phyloP scores from a whole-genome alignment of 2,113 vertebrate genomes.

The Nanorana parkeri region DNA sequence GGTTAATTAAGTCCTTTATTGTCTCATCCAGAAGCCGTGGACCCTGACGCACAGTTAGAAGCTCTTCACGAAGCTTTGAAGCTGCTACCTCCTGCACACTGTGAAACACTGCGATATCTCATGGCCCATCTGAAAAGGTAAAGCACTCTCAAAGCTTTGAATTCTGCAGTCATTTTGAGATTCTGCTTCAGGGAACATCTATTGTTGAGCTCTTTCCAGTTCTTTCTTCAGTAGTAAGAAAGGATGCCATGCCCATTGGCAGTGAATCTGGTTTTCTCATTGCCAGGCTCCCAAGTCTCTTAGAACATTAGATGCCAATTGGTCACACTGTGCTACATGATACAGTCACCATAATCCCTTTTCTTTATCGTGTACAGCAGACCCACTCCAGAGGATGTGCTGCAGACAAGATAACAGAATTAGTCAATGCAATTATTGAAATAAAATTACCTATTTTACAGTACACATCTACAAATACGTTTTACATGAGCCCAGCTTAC shows the following conservation, averaged over 20 bases:
- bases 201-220: not conserved
- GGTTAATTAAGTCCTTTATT: not conserved
- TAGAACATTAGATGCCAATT: conserved; percentile 20
- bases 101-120: conserved; percentile 94
- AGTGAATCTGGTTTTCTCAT: conserved; percentile 10
- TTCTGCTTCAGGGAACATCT: not conserved
- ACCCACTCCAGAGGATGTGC: conserved; percentile 18
- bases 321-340: conserved; percentile 28
- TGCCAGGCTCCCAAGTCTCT: conserved; percentile 34
- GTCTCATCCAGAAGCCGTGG: conserved; percentile 80
- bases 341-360: conserved; percentile 26
- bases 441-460: not conserved
- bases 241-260: conserved; percentile 34
- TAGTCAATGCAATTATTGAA: not conserved
- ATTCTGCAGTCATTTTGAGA: not conserved
- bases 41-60: conserved; percentile 91
- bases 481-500: not conserved
- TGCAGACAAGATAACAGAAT: conserved; percentile 27
- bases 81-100: conserved; percentile 94
- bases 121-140: conserved; percentile 99
- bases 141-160: conserved; percentile 32
- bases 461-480: not conserved
- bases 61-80: conserved; percentile 93
- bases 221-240: not conserved
- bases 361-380: conserved; percentile 30